These are phyloP conservation scores for Aplodontia rufa DNA, from an alignment of 2,113 vertebrate species.

Conservation along the genomic window DNA sequence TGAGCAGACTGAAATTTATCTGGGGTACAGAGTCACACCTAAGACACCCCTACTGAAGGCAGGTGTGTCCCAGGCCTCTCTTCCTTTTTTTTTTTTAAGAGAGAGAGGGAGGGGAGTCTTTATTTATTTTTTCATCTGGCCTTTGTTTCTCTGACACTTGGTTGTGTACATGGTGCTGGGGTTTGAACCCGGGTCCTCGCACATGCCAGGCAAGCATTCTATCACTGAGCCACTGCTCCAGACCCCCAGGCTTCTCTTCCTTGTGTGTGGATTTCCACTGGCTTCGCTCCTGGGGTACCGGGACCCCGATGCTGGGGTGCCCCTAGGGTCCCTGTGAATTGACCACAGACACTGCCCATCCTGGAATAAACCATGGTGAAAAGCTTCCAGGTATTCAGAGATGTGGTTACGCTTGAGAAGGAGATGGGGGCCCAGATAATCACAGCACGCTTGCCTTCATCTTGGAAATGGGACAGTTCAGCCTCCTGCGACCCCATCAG, in stretches of 20 bases:
- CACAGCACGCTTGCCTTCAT: rapidly evolving
- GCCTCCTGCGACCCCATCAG: rapidly evolving
- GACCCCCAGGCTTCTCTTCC: neutral
- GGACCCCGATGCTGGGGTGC: neutral
- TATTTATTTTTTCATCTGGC: too few relatives aligned
- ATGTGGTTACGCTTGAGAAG: neutral
- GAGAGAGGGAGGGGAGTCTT: too few relatives aligned
- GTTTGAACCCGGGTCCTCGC: too few relatives aligned
- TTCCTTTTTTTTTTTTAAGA: too few relatives aligned
- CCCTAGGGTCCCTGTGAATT: neutral
- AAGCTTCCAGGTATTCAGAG: neutral
- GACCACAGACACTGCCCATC: neutral
- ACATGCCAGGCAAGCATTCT: too few relatives aligned
- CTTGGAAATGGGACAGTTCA: neutral
- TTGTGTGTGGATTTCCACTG: too few relatives aligned
- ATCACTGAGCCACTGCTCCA: too few relatives aligned
- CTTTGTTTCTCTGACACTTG: too few relatives aligned
- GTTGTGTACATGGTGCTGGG: too few relatives aligned
- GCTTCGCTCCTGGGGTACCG: neutral
- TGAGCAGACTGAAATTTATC: neutral
- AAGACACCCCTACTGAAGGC: neutral
- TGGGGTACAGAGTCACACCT: neutral
- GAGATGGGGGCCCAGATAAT: neutral
- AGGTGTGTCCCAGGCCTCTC: neutral
- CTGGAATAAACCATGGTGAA: neutral